Conservation (phyloP, 2,888 invertebrate species). For the Clostera curtula region DNA sequence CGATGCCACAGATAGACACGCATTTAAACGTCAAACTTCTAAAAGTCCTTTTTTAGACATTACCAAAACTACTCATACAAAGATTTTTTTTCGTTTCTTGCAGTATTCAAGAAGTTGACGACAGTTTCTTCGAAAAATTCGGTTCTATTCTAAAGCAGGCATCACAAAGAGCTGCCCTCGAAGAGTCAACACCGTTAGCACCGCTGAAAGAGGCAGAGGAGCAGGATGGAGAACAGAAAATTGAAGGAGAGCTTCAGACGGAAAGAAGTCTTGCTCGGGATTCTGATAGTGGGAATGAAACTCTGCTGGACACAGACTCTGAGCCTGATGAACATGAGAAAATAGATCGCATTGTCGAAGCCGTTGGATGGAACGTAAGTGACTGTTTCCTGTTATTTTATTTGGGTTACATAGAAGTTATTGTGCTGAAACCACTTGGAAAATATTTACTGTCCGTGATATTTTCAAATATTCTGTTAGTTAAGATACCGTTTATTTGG, state of each 20-base stretch:
- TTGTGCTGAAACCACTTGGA: no score
- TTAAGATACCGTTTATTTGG: no score
- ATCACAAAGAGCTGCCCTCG: constrained; percentile 73
- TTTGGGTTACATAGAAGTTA: constrained; percentile 1
- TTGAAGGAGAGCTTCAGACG: constrained; percentile 45
- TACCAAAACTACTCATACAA: no score
- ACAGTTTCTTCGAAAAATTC: constrained; percentile 89
- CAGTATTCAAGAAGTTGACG: constrained; percentile 88
- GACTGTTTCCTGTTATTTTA: background rate
- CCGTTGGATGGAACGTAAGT: constrained; percentile 87
- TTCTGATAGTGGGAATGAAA: constrained; percentile 71
- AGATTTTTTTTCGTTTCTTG: constrained; percentile 30
- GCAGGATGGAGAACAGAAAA: constrained; percentile 56
- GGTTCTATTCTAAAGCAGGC: constrained; percentile 81
- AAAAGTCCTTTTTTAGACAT: no score
- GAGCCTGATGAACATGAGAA: constrained; percentile 79
- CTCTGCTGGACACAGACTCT: constrained; percentile 77
- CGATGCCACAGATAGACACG: no score
- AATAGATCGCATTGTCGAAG: constrained; percentile 76
- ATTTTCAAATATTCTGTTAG: no score
- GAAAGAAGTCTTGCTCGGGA: constrained; percentile 54
- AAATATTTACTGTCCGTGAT: no score
- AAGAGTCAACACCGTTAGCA: constrained; percentile 73
- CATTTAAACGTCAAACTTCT: no score
- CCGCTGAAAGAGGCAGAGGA: constrained; percentile 63